Percentiles rank a stretch among this genome's conserved stretches.
phyloP scores from a whole-genome alignment of 2,113 vertebrate species.

The Alaudala cheleensis region DNA sequence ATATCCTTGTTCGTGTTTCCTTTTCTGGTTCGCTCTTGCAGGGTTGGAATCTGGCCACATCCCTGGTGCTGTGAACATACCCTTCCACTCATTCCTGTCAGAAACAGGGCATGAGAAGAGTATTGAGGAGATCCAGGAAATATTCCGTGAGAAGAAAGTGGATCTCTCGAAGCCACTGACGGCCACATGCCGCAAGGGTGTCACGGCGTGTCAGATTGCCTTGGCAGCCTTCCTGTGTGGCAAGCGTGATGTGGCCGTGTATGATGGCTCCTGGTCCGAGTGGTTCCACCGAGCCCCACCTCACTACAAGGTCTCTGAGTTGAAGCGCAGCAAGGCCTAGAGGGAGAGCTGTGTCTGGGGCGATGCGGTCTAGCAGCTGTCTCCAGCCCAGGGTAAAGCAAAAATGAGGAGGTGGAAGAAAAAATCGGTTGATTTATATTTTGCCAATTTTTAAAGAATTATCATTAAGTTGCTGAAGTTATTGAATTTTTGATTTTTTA shows the following conservation, averaged over 20 bases:
- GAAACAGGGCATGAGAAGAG: constrained; percentile 80
- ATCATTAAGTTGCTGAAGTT: not conserved
- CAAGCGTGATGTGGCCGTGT: constrained; percentile 81
- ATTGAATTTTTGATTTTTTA: not conserved
- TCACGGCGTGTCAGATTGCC: constrained; percentile 89
- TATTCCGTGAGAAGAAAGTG: constrained; percentile 80
- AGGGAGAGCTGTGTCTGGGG: not conserved
- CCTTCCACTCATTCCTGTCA: constrained; percentile 84
- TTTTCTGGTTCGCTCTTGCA: constrained; percentile 41
- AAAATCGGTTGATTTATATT: not conserved
- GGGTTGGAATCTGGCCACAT: constrained; percentile 88
- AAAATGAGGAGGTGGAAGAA: not conserved
- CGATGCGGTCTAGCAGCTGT: not conserved
- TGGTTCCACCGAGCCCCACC: constrained; percentile 86
- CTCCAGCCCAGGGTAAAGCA: not conserved
- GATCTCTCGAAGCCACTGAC: constrained; percentile 82
- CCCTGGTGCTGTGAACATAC: constrained; percentile 86
- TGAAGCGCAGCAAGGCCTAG: constrained; percentile 64
- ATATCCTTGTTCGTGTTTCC: not conserved
- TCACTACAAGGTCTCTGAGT: constrained; percentile 80
- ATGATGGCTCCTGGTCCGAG: constrained; percentile 92
- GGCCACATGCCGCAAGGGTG: constrained; percentile 85
- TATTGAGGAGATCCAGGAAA: constrained; percentile 72
- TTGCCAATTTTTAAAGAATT: not conserved
- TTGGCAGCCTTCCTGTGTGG: constrained; percentile 88